A percentile compares a stretch with the other conserved stretches of the same genome.
These are phyloP conservation scores for Agonopterix heracliana DNA, from an alignment of 2,888 invertebrate species.

Conservation along the genomic window DNA sequence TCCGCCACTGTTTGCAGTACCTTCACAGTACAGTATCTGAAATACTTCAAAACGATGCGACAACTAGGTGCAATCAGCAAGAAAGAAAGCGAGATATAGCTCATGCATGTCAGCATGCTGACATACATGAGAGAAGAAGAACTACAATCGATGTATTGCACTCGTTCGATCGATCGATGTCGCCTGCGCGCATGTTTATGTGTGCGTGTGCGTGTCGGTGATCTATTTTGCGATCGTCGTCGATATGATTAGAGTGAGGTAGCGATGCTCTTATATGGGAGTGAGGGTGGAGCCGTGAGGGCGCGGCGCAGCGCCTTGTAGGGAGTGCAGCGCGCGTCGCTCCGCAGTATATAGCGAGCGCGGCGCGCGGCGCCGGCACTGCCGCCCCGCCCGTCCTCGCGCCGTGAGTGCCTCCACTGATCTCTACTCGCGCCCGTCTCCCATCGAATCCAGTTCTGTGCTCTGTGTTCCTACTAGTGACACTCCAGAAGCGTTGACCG, in stretches of 20 bases:
- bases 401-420: conserved; percentile 20
- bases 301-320: conserved; percentile 15
- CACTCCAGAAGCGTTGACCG: conserved; percentile 10
- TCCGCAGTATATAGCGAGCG: conserved; percentile 18
- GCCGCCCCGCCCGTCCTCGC: conserved; percentile 23
- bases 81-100: too few species aligned
- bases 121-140: too few species aligned
- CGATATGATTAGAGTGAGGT: conserved; percentile 20
- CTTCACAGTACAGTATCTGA: neutral
- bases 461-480: neutral
- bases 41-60: neutral
- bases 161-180: neutral
- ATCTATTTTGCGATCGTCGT: conserved; percentile 11
- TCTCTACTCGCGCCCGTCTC: neutral
- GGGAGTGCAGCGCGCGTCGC: conserved; percentile 8
- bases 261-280: conserved; percentile 42
- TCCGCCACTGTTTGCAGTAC: too few species aligned
- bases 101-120: too few species aligned
- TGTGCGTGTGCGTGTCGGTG: neutral
- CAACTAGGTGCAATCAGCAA: neutral
- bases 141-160: neutral
- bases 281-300: conserved; percentile 17
- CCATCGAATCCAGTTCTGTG: neutral
- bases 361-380: conserved; percentile 21
- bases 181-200: neutral